A percentile compares a stretch with the other conserved stretches of the same genome.
Evolutionary conservation across 2,888 invertebrate species (phyloP).

Genomic region (Ichneumoninae sp.): DNA sequence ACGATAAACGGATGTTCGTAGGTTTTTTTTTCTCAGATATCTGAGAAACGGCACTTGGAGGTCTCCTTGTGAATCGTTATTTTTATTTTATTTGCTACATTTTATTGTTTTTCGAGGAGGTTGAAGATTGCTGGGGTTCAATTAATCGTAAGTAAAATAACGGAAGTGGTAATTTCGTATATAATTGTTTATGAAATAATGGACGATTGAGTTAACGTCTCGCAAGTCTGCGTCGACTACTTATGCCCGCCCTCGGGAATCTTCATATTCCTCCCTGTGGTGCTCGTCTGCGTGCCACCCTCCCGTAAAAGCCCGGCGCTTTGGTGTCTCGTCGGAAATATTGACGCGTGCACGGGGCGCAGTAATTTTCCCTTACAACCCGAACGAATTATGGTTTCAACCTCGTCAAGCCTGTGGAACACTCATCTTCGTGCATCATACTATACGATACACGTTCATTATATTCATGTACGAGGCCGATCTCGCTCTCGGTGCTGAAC

Average conservation of each 20-base stretch:
- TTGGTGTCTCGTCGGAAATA: constrained; percentile 58
- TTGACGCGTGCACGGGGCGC: constrained; percentile 48
- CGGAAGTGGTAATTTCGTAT: neutral
- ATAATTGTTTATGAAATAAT: neutral
- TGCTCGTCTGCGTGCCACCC: constrained; percentile 41
- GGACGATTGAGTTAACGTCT: neutral
- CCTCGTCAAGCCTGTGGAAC: constrained; percentile 18
- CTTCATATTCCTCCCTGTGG: constrained; percentile 28
- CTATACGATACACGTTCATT: constrained; percentile 10
- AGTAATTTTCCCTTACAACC: constrained; percentile 59
- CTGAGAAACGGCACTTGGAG: neutral
- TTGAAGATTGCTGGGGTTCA: neutral
- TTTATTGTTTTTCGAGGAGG: neutral
- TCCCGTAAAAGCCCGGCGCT: constrained; percentile 54
- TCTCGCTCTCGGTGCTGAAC: neutral
- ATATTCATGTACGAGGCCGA: neutral
- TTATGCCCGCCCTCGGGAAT: constrained; percentile 11
- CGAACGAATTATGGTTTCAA: constrained; percentile 42
- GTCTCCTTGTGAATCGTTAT: neutral
- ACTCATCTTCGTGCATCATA: neutral
- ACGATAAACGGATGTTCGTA: neutral
- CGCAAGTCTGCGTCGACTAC: neutral
- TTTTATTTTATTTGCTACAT: neutral
- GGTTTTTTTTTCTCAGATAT: neutral
- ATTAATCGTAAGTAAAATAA: neutral